Conservation (phyloP, 2,888 invertebrate species). For the Brachycybe producta region DNA sequence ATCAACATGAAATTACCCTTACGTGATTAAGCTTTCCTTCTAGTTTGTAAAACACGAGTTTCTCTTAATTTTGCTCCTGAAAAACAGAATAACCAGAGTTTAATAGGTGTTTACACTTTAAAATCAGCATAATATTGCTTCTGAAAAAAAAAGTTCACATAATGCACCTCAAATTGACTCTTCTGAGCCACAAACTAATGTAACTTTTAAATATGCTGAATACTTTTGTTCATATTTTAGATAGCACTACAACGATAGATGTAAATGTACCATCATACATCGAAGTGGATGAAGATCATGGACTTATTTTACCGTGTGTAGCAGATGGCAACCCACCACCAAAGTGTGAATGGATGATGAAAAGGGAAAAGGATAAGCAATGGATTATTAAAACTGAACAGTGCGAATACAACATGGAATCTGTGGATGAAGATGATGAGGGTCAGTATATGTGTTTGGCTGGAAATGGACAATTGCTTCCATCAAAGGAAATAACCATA, state of each 20-base stretch:
- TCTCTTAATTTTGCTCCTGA: no score
- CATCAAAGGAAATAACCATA: neutral
- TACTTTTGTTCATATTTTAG: no score
- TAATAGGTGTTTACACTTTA: no score
- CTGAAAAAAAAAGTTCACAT: no score
- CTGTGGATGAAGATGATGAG: neutral
- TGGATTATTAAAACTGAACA: slow-evolving; percentile 6
- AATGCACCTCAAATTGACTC: no score
- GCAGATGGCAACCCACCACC: slow-evolving; percentile 12
- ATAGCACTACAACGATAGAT: slow-evolving; percentile 2
- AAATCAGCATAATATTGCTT: no score
- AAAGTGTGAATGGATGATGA: slow-evolving; percentile 7
- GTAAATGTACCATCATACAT: neutral
- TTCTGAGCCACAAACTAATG: no score
- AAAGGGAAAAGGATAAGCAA: slow-evolving; percentile 4
- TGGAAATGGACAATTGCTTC: slow-evolving; percentile 2
- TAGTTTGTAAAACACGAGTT: no score
- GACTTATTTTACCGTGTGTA: neutral
- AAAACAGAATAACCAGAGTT: no score
- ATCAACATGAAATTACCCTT: no score
- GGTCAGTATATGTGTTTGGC: slow-evolving; percentile 14
- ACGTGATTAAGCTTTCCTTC: no score
- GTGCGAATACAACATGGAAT: neutral
- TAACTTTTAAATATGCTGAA: no score
- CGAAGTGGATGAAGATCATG: slow-evolving; percentile 7